phyloP scores from a whole-genome alignment of 1,140 invertebrate species.

The Zeugodacus cucurbitae region DNA sequence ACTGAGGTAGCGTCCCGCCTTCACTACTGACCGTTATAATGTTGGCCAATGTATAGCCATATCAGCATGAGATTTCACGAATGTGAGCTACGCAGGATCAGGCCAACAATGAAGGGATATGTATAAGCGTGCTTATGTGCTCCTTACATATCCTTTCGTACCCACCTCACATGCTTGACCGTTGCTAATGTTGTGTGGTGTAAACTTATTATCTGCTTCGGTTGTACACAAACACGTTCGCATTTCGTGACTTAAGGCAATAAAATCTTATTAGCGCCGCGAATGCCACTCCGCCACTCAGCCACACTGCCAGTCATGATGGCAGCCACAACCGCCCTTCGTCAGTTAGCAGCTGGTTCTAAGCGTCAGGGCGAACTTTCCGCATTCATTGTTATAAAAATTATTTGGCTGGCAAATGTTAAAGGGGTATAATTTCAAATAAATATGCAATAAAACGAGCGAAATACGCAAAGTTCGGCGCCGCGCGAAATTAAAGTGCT shows the following conservation, averaged over 20 bases:
- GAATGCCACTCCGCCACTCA: neutral
- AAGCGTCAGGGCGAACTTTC: neutral
- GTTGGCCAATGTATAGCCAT: neutral
- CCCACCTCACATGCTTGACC: neutral
- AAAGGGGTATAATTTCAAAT: neutral
- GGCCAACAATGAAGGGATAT: neutral
- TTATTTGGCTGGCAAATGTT: neutral
- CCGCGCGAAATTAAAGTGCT: neutral
- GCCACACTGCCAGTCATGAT: neutral
- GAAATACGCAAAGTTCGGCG: neutral
- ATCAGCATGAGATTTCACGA: neutral
- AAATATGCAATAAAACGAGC: neutral
- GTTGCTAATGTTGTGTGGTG: slow-evolving; percentile 5
- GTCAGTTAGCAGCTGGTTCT: neutral
- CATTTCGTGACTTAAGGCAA: slow-evolving; percentile 3
- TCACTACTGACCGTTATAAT: neutral
- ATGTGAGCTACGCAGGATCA: neutral
- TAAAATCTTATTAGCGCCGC: slow-evolving; percentile 13
- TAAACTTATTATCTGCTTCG: slow-evolving; percentile 19
- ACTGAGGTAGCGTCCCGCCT: neutral
- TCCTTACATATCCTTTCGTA: neutral
- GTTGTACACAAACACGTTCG: neutral
- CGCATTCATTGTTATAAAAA: neutral
- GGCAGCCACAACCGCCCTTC: neutral
- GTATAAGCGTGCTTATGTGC: neutral